These are phyloP conservation scores for Manis crassicaudata DNA, from an alignment of 2,797 vertebrate species.

Conservation along the genomic window DNA sequence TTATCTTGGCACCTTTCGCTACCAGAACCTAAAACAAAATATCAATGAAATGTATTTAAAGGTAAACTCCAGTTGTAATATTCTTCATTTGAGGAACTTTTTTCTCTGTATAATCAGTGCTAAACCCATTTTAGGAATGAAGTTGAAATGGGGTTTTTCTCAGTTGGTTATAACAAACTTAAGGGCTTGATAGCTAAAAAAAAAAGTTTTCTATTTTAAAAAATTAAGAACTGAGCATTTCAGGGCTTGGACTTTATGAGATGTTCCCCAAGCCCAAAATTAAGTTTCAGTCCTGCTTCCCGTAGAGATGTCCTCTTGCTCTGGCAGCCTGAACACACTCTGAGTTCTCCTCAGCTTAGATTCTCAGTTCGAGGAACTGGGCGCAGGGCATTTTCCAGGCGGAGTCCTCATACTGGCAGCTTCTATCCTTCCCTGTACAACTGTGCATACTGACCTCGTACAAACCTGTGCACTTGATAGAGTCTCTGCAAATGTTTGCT, in stretches of 20 bases:
- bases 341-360: background rate
- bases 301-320: background rate
- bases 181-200: background rate
- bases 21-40: constrained; percentile 10
- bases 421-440: background rate
- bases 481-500: constrained; percentile 5
- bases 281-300: background rate
- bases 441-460: background rate
- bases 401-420: background rate
- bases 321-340: background rate
- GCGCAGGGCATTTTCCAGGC: background rate
- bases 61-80: constrained; percentile 29
- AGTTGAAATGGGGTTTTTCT: background rate
- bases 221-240: background rate
- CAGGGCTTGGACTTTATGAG: background rate
- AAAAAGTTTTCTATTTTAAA: background rate
- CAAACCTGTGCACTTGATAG: background rate
- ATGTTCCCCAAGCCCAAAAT: background rate
- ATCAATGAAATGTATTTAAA: constrained; percentile 45
- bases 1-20: constrained; percentile 42
- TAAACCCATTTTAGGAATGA: constrained; percentile 29
- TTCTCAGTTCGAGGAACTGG: background rate
- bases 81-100: constrained; percentile 21
- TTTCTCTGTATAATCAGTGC: constrained; percentile 31
- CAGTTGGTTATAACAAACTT: background rate